Conservation (phyloP, 1,140 invertebrate genomes). For the Cotesia vestalis region DNA sequence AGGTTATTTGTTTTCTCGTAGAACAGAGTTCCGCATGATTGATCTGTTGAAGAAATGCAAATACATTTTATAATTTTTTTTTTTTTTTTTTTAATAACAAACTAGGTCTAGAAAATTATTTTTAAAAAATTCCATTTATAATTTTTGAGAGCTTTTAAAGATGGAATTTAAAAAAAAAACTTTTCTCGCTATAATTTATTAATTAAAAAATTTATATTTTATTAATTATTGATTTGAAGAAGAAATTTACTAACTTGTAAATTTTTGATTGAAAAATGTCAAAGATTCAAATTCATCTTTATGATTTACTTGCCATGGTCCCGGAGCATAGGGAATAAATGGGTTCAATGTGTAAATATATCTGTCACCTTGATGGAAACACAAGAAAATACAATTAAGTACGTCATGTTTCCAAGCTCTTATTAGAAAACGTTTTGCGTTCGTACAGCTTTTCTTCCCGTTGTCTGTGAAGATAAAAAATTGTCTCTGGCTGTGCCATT, state of each 20-base stretch:
- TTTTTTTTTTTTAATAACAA: no score
- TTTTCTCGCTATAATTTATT: no score
- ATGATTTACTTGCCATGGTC: background rate
- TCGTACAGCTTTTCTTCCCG: background rate
- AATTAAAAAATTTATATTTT: no score
- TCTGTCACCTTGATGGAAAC: background rate
- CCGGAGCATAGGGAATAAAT: background rate
- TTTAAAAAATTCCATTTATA: no score
- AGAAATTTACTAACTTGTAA: background rate
- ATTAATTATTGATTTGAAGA: no score
- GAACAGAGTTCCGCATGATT: background rate
- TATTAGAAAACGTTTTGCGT: background rate
- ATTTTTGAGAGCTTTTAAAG: no score
- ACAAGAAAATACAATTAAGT: background rate
- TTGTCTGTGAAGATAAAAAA: background rate
- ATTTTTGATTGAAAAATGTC: constrained; percentile 1
- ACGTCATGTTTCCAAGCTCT: background rate
- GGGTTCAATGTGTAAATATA: background rate
- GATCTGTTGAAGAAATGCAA: no score
- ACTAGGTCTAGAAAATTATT: no score
- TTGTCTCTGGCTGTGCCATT: background rate
- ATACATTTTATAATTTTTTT: no score
- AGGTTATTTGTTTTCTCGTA: background rate
- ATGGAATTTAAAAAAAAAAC: no score
- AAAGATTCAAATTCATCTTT: background rate